These are phyloP conservation scores for Eupsilia transversa DNA, from an alignment of 2,888 invertebrate species.

Conservation along the genomic window DNA sequence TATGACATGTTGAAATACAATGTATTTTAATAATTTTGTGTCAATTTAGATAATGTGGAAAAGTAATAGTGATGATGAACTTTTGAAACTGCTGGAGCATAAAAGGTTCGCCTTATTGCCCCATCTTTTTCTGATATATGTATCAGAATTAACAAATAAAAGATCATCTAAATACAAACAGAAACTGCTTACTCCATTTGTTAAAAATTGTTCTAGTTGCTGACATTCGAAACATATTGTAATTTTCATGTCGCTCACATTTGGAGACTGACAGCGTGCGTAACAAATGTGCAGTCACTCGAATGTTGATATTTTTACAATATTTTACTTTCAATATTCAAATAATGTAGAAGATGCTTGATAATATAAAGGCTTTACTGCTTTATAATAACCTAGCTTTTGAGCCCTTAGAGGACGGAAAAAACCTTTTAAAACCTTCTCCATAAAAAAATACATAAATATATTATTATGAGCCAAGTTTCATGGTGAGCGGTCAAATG, in stretches of 20 bases:
- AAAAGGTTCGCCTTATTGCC: too few relatives aligned
- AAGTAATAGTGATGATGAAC: neutral
- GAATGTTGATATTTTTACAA: constrained; percentile 8
- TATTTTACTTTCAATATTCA: constrained; percentile 9
- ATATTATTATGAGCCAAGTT: too few relatives aligned
- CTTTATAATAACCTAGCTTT: too few relatives aligned
- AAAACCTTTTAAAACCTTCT: too few relatives aligned
- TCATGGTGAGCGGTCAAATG: too few relatives aligned
- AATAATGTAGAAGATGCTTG: neutral
- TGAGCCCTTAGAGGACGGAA: too few relatives aligned
- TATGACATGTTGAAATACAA: neutral
- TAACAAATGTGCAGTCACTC: constrained; percentile 40
- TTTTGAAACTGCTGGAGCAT: too few relatives aligned
- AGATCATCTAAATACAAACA: neutral
- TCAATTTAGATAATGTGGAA: neutral
- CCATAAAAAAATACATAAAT: too few relatives aligned
- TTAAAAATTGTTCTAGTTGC: constrained; percentile 3
- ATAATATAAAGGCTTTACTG: neutral
- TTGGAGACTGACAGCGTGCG: constrained; percentile 18
- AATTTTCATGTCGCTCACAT: constrained; percentile 37
- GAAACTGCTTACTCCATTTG: constrained; percentile 6
- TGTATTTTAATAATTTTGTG: neutral
- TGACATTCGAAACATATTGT: constrained; percentile 39
- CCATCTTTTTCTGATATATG: neutral
- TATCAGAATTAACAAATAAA: neutral